Conservation (phyloP, 2,797 vertebrate species). For the Diglossa cyanea region DNA sequence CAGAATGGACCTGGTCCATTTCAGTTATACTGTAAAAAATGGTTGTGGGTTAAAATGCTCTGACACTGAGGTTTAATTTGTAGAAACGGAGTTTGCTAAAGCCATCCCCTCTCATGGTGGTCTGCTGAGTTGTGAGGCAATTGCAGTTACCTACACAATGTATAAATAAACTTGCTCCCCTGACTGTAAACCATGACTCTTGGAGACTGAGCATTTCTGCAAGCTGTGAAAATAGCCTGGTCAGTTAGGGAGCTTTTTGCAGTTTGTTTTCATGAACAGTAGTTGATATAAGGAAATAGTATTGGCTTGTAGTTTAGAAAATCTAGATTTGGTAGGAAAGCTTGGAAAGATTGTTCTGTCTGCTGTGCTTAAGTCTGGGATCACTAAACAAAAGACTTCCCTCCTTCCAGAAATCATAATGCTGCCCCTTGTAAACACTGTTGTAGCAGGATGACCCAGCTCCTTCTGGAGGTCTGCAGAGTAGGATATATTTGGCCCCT, state of each 20-base stretch:
- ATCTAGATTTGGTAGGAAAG: background rate
- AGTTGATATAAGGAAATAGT: background rate
- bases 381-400: background rate
- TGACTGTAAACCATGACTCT: background rate
- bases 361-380: background rate
- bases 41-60: background rate
- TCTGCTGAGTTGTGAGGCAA: background rate
- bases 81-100: background rate
- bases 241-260: background rate
- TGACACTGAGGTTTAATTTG: background rate
- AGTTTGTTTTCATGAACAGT: background rate
- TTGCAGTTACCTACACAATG: background rate
- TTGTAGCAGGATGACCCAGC: background rate
- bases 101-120: background rate
- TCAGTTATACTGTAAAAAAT: background rate
- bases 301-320: background rate
- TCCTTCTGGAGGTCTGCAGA: background rate
- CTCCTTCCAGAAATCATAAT: background rate
- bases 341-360: background rate
- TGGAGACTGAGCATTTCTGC: background rate
- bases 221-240: background rate
- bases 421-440: background rate
- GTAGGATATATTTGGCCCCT: background rate
- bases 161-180: background rate
- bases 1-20: background rate